These are phyloP conservation scores for Rhodeus uyekii DNA, from an alignment of 2,797 vertebrate genomes.

Conservation along the genomic window DNA sequence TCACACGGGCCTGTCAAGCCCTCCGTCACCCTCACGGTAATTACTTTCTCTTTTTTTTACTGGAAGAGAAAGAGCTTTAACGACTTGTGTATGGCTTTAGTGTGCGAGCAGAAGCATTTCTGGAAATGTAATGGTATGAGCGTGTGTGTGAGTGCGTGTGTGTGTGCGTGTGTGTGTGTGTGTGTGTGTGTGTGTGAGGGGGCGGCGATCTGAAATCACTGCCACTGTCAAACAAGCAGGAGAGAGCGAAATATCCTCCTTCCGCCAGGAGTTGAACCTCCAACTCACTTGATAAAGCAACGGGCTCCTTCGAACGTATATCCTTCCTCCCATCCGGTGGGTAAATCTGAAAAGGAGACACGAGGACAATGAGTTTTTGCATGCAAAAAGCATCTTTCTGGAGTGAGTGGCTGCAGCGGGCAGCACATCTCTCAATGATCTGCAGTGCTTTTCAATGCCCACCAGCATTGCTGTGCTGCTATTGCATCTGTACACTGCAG, in stretches of 20 bases:
- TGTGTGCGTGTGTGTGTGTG: conserved; percentile 3
- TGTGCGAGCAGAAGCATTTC: conserved; percentile 33
- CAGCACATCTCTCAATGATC: conserved; percentile 12
- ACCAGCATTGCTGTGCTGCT: conserved; percentile 13
- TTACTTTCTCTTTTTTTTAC: conserved; percentile 38
- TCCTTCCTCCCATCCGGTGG: conserved; percentile 98
- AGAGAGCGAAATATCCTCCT: conserved; percentile 11
- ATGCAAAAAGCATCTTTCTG: conserved; percentile 31
- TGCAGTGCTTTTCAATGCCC: conserved; percentile 32
- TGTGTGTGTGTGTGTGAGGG: conserved; percentile 39
- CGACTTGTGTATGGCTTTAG: conserved; percentile 17
- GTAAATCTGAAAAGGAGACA: conserved; percentile 84
- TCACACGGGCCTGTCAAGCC: conserved; percentile 68
- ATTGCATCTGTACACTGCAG: conserved; percentile 1
- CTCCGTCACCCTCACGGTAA: conserved; percentile 56
- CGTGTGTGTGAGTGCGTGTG: conserved; percentile 2
- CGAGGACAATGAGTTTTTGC: conserved; percentile 58
- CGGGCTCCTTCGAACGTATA: conserved; percentile 97
- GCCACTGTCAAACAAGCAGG: conserved; percentile 48
- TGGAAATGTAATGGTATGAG: neutral
- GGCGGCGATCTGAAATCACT: conserved; percentile 57
- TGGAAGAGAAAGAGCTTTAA: neutral
- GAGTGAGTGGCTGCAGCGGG: neutral
- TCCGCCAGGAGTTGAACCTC: conserved; percentile 35
- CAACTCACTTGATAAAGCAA: conserved; percentile 97